Evolutionary conservation across 2,113 vertebrate species (phyloP), one percentile per base, ranked within the genome.

Genomic region (Psittacus erithacus): DNA sequence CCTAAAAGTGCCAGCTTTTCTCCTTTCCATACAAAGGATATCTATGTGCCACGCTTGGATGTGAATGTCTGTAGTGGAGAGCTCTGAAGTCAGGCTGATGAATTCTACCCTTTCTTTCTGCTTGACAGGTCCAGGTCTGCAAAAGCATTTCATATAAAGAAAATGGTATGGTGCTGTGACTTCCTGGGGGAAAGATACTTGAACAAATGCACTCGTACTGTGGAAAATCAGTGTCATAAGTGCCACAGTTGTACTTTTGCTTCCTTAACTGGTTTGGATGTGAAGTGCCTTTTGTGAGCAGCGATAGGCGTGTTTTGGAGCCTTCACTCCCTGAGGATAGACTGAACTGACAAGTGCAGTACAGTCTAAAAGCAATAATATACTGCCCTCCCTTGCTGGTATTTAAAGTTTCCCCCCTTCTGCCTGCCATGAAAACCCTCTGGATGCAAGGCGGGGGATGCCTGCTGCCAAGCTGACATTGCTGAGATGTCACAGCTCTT

Each of bases 401-500:
- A 82, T 92, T 96, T 95, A 46, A 77, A 92, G 67, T 49, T 94
- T 88, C 79, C 63, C n/a, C 55, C 39, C 65, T 86, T 78, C 69
- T 92, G 59, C 59, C 65, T 89, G 52, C 55, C 92, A 85, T 82
- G 80, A 91, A 96, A 95, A 82, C 39, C 41, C 55, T 94, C 52
- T 74, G 83, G 93, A 78, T 70, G 74, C 67, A 29, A 43, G 73
- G 41, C 33, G 12, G 79, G 25, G 71, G 17, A 10, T 35, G 65
- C 10, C 52, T 65, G 76, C 92, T 96, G 83, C 29, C 82, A 71
- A 31, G 85, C 82, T 63, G 25, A 80, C 82, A 91, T 86, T 95
- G 82, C 88, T 92, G 95, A 63, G 80, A 85, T 96, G 77, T 93
- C 92, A 52, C 92, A 91, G 95, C 88, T 94, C 90, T 67, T 96